Percentiles rank a stretch among this genome's conserved stretches.
Evolutionary conservation across 37 sponge, comb jelly and placozoan species (phyloP).

Genomic region (Crambe crambe): DNA sequence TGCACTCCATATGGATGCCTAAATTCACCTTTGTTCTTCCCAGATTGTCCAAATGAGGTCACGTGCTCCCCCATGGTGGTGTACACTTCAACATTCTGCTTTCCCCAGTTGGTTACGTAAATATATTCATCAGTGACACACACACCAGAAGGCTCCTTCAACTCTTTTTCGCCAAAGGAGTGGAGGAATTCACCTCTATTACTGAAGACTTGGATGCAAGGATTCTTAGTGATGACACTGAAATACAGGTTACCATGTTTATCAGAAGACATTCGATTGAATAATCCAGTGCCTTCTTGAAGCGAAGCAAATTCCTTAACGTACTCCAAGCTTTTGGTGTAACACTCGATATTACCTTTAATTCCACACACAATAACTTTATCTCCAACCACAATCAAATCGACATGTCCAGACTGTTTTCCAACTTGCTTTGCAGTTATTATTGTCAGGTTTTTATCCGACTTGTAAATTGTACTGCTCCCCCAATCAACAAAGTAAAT

Average conservation of each 20-base stretch:
- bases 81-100: background rate
- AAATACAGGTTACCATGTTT: background rate
- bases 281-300: background rate
- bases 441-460: background rate
- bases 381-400: slow-evolving; percentile 4
- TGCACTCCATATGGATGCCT: background rate
- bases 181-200: too few relatives aligned
- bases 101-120: background rate
- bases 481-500: slow-evolving; percentile 31
- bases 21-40: background rate
- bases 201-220: too few relatives aligned
- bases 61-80: slow-evolving; percentile 8
- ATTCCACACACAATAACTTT: slow-evolving; percentile 23
- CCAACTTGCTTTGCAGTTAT: background rate
- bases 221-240: too few relatives aligned
- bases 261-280: background rate
- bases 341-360: background rate
- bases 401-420: too few relatives aligned
- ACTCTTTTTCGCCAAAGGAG: too few relatives aligned
- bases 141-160: background rate
- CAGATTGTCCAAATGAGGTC: slow-evolving; percentile 16
- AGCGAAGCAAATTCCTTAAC: background rate
- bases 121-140: slow-evolving; percentile 2
- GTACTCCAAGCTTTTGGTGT: too few relatives aligned
- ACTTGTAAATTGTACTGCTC: too few relatives aligned